These are phyloP conservation scores for Hafferia zeledoni DNA, from an alignment of 2,797 vertebrate species.

Conservation along the genomic window DNA sequence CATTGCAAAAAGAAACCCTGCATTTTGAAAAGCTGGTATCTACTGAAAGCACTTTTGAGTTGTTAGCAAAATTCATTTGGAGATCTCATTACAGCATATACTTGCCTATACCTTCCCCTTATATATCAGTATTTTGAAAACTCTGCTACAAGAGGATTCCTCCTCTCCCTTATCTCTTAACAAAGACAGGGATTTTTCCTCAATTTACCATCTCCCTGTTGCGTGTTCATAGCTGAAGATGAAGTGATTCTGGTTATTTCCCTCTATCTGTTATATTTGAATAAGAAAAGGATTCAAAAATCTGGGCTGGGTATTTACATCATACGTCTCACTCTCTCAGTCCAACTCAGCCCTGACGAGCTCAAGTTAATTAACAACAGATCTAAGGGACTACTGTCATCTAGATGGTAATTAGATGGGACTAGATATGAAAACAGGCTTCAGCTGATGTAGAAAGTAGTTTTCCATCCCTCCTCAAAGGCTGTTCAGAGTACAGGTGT, in stretches of 20 bases:
- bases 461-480: background rate
- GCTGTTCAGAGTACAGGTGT: background rate
- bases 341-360: background rate
- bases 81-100: background rate
- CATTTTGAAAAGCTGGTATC: background rate
- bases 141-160: background rate
- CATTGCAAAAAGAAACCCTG: background rate
- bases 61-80: background rate
- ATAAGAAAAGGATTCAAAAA: background rate
- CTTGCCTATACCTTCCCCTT: background rate
- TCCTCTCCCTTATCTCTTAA: background rate
- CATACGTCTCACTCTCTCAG: background rate
- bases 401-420: conserved; percentile 6
- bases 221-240: background rate
- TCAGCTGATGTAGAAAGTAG: background rate
- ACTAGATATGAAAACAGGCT: background rate
- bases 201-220: background rate
- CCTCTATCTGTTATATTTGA: background rate
- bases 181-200: background rate
- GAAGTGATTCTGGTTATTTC: background rate
- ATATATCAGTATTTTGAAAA: background rate
- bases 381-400: conserved; percentile 4
- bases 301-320: background rate
- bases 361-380: background rate
- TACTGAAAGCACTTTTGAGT: background rate